These are phyloP conservation scores for Hippocampus comes DNA, from an alignment of 2,113 vertebrate species.

Conservation along the genomic window DNA sequence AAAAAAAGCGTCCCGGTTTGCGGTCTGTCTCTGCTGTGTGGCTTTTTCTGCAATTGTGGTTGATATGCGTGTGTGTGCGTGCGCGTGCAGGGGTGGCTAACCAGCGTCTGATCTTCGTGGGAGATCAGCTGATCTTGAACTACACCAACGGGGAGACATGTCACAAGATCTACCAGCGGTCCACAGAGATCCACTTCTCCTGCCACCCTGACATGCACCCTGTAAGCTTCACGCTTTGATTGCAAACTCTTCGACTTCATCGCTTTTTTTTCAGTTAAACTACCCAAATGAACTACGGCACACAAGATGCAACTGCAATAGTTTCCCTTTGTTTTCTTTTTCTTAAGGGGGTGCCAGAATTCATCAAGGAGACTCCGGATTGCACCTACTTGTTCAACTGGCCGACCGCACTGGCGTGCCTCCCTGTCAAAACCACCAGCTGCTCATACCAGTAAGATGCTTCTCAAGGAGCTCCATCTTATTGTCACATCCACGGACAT, in stretches of 20 bases:
- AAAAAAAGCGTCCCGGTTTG: background rate
- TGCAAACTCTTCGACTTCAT: too few species aligned
- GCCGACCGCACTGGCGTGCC: constrained; percentile 85
- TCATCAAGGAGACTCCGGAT: constrained; percentile 86
- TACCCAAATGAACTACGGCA: too few species aligned
- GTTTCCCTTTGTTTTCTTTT: background rate
- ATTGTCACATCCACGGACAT: background rate
- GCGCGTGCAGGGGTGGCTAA: constrained; percentile 73
- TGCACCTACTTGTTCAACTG: constrained; percentile 93
- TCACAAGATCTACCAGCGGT: constrained; percentile 83
- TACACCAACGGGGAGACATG: constrained; percentile 85
- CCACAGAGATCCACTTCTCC: constrained; percentile 86
- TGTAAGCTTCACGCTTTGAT: constrained; percentile 64
- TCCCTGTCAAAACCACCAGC: constrained; percentile 79
- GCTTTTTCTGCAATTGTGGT: background rate
- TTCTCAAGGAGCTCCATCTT: background rate
- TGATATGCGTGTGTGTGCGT: background rate
- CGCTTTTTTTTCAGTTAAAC: too few species aligned
- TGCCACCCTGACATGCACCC: constrained; percentile 78
- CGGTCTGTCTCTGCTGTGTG: background rate
- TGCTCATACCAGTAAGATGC: constrained; percentile 85
- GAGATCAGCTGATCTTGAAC: constrained; percentile 88
- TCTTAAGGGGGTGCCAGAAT: constrained; percentile 76
- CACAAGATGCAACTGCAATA: background rate
- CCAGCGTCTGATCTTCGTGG: constrained; percentile 81